phyloP scores from a whole-genome alignment of 2,888 invertebrate genomes.

The Cantharis lateralis region DNA sequence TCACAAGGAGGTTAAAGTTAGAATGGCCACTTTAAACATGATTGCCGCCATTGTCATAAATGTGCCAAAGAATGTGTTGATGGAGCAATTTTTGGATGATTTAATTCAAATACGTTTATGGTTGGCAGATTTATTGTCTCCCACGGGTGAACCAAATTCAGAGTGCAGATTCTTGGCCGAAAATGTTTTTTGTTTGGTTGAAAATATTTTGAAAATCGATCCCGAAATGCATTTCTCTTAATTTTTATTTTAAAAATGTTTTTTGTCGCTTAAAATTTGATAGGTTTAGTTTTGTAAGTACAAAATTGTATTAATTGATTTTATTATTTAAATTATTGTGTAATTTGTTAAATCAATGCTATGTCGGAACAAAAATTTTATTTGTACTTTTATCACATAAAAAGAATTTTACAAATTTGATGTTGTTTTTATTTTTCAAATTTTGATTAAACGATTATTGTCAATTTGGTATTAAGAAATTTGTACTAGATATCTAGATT shows the following conservation, averaged over 20 bases:
- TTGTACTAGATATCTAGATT: too few relatives aligned
- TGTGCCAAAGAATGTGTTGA: conserved; percentile 63
- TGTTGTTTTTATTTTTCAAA: not conserved
- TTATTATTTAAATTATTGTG: not conserved
- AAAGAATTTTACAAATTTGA: not conserved
- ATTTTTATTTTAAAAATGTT: not conserved
- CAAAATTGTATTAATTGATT: not conserved
- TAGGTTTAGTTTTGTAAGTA: not conserved
- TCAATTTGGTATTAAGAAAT: too few relatives aligned
- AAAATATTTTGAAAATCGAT: conserved; percentile 54
- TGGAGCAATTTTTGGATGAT: conserved; percentile 64
- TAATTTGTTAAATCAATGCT: not conserved
- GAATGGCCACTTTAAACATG: conserved; percentile 68
- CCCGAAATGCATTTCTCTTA: conserved; percentile 15
- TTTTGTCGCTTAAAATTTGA: not conserved
- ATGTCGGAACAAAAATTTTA: not conserved
- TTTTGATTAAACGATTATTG: not conserved
- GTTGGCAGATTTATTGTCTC: conserved; percentile 65
- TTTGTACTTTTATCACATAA: not conserved
- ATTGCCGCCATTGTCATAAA: conserved; percentile 68
- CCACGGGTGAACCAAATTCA: conserved; percentile 66
- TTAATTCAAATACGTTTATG: conserved; percentile 70
- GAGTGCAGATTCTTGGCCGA: conserved; percentile 68
- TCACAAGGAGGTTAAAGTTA: conserved; percentile 68
- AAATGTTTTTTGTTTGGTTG: conserved; percentile 64